Conservation (phyloP, 2,888 invertebrate species). For the Lepidocyrtinus sp. region DNA sequence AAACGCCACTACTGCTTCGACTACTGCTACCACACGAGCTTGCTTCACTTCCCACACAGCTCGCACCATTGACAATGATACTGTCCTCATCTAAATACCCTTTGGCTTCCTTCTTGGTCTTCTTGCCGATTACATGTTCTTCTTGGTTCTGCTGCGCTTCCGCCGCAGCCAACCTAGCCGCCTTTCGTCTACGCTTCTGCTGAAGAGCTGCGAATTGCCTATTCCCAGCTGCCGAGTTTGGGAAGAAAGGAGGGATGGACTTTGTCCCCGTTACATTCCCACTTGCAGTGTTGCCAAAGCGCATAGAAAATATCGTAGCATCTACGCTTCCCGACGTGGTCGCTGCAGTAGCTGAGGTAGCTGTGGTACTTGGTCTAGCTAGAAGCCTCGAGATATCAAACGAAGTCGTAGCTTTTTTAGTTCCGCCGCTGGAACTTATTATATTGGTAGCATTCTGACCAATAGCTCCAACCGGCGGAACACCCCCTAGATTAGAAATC, state of each 20-base stretch:
- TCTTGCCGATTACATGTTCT: constrained; percentile 8
- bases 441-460: background rate
- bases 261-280: background rate
- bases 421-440: constrained; percentile 7
- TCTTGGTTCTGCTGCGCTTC: constrained; percentile 19
- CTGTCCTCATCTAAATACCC: constrained; percentile 46
- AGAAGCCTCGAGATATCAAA: constrained; percentile 29
- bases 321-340: background rate
- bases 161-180: constrained; percentile 35
- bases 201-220: constrained; percentile 50
- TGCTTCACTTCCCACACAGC: constrained; percentile 16
- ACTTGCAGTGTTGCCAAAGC: background rate
- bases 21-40: constrained; percentile 56
- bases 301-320: background rate
- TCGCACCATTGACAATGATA: constrained; percentile 45
- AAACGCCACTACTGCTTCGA: constrained; percentile 57
- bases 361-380: background rate
- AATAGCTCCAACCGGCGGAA: no score
- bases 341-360: background rate
- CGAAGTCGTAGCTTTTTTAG: constrained; percentile 26
- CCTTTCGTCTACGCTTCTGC: constrained; percentile 53
- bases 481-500: no score
- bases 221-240: constrained; percentile 25
- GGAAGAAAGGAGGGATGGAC: background rate
- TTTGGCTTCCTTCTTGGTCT: background rate